These are phyloP conservation scores for Sycophila sp. DNA, from an alignment of 1,140 invertebrate genomes.

Conservation along the genomic window DNA sequence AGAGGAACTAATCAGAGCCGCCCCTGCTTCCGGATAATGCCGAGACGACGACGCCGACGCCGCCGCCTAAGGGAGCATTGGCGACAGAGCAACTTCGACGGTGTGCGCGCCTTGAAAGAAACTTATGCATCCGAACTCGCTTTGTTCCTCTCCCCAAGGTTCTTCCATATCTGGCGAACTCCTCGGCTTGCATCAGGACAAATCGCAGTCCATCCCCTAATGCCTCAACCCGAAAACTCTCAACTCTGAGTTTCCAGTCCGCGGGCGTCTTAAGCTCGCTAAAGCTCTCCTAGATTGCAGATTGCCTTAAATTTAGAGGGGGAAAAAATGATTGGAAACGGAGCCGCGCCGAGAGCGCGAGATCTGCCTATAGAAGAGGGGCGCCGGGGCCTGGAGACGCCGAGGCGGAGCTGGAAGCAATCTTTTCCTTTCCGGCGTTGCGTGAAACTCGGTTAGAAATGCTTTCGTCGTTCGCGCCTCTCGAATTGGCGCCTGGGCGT, in stretches of 20 bases:
- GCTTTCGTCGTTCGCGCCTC: conserved; percentile 11
- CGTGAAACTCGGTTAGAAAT: conserved; percentile 25
- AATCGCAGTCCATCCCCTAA: conserved; percentile 9
- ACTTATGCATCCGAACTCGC: conserved; percentile 35
- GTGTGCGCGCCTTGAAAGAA: conserved; percentile 35
- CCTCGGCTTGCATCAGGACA: background rate
- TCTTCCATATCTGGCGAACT: conserved; percentile 34
- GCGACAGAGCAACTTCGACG: conserved; percentile 28
- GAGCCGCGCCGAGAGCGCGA: too few species aligned
- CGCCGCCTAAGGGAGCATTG: too few species aligned
- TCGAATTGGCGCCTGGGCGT: background rate
- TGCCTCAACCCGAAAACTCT: conserved; percentile 15
- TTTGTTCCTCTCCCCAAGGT: conserved; percentile 33
- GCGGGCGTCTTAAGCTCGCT: too few species aligned
- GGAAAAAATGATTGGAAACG: too few species aligned
- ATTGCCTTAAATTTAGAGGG: too few species aligned
- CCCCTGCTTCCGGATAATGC: conserved; percentile 22
- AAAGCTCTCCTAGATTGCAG: too few species aligned
- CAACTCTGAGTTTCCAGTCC: too few species aligned
- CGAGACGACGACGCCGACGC: too few species aligned
- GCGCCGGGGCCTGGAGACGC: too few species aligned
- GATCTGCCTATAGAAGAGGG: too few species aligned
- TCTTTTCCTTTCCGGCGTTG: conserved; percentile 18
- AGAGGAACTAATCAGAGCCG: conserved; percentile 38
- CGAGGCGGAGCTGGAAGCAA: conserved; percentile 16